Conservation (phyloP, 2,797 vertebrate species). For the Lycodopsis pacificus region DNA sequence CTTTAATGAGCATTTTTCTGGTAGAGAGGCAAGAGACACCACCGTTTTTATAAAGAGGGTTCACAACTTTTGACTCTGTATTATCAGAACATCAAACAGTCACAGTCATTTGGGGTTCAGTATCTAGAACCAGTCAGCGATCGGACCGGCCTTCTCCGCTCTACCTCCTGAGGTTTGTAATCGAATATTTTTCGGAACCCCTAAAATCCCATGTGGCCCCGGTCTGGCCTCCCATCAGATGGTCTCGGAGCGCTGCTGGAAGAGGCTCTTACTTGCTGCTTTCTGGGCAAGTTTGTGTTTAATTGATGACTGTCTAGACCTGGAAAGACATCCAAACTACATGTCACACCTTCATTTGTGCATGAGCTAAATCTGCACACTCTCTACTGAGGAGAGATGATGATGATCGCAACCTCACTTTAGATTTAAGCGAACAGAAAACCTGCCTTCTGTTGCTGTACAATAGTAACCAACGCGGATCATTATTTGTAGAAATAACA, state of each 20-base stretch:
- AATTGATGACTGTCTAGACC: no score
- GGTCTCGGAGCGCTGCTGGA: neutral
- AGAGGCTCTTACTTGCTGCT: no score
- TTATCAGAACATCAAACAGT: no score
- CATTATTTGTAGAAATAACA: slow-evolving; percentile 5
- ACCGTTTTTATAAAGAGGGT: neutral
- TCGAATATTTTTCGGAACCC: neutral
- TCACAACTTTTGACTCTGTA: neutral
- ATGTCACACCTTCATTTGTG: neutral
- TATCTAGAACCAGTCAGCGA: neutral
- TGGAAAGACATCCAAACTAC: neutral
- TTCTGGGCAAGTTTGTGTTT: no score
- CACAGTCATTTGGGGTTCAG: neutral
- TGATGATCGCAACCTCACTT: neutral
- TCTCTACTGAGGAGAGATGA: neutral
- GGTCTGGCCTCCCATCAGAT: neutral
- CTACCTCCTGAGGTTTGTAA: neutral
- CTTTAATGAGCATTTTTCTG: neutral
- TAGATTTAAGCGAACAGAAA: neutral
- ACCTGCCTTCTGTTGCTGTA: neutral
- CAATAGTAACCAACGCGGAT: neutral
- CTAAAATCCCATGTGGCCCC: neutral
- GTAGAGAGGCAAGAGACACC: neutral
- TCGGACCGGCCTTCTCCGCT: no score
- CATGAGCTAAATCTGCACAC: no score